Percentiles rank a stretch among this genome's conserved stretches.
Conservation (phyloP, 2,797 vertebrate genomes). For the Tokudaia muenninki region DNA sequence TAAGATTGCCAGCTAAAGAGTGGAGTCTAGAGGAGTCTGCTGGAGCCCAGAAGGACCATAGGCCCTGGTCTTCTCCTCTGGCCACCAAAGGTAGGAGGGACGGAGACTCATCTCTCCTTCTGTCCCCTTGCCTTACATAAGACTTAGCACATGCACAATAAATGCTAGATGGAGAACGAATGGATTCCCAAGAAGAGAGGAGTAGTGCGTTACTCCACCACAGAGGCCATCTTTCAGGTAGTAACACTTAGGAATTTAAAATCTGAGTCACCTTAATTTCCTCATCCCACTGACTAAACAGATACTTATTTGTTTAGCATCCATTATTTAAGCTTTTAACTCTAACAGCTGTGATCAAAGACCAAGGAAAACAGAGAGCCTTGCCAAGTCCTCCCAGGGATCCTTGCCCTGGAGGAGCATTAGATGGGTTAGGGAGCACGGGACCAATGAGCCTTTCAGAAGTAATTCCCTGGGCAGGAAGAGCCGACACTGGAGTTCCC, state of each 20-base stretch:
- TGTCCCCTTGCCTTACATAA: neutral
- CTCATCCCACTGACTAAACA: constrained; percentile 53
- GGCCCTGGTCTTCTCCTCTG: neutral
- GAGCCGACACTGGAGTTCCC: fast-evolving
- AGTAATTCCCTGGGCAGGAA: constrained; percentile 2
- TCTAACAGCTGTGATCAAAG: constrained; percentile 62
- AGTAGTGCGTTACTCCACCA: neutral
- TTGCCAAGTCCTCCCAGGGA: neutral
- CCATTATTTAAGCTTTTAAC: constrained; percentile 41
- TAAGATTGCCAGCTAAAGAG: neutral
- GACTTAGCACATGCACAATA: neutral
- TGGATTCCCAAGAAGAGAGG: neutral
- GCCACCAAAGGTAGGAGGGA: neutral
- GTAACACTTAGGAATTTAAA: neutral
- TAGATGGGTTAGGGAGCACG: too few relatives aligned
- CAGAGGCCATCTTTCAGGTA: neutral
- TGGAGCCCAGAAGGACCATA: neutral
- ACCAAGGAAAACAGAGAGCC: constrained; percentile 29
- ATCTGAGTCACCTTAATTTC: constrained; percentile 50
- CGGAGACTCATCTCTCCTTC: neutral
- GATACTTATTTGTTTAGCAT: constrained; percentile 50
- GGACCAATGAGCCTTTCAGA: neutral
- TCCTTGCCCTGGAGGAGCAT: neutral
- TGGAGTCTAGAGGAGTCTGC: neutral
- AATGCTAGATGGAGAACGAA: neutral